Base-by-base conservation (phyloP, 2,113 vertebrate species). In the Elaphurus davidianus region DNA sequence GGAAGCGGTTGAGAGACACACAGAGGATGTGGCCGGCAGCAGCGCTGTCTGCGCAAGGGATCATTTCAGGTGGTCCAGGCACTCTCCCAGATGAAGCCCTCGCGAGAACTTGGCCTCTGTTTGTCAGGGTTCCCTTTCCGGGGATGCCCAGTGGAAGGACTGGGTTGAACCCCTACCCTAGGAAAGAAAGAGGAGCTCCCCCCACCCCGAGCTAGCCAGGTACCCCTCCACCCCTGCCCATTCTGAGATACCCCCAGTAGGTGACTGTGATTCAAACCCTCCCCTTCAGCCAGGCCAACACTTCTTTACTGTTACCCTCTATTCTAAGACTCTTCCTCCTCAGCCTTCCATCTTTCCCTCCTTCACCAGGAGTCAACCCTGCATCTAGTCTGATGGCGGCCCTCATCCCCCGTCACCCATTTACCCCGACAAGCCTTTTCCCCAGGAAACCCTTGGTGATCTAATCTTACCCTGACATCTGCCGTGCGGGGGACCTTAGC, bases 21-120 rank as follows among this genome's bases (percentile, higher is more conserved):
- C 33, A n/a, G 2, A 0, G 54, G 36, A 1, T 0, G 36, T 2
- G 14, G 76, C 30, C 7, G 76, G 4, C 76, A 16, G 4, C 76
- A 16, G 57, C 27, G n/a, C 21, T 7, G 3, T 57, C n/a, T 12
- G 0, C 23, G 0, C 47, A 21, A 45, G 62, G 33, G 2, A 23
- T 23, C 23, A 43, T 23, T 16, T 30, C 54, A 3, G 40, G 23
- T 12, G 36, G 30, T 23, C 36, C 60, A 36, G 86, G n/a, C 76
- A 5, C 12, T 4, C 30, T 28, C 14, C 40, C 57, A 6, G 47
- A 10, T 0, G 57, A n/a, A 12, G 36, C 6, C 15, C 36, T 16
- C 67, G 1, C 5, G 5, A 28, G 47, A 47, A 28, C 36, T 21
- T 15, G 76, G 59, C 21, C 15, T 14, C 60, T 12, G 3, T 27